Base-by-base conservation (phyloP, 2,113 vertebrate genomes). In the Neogobius melanostomus region DNA sequence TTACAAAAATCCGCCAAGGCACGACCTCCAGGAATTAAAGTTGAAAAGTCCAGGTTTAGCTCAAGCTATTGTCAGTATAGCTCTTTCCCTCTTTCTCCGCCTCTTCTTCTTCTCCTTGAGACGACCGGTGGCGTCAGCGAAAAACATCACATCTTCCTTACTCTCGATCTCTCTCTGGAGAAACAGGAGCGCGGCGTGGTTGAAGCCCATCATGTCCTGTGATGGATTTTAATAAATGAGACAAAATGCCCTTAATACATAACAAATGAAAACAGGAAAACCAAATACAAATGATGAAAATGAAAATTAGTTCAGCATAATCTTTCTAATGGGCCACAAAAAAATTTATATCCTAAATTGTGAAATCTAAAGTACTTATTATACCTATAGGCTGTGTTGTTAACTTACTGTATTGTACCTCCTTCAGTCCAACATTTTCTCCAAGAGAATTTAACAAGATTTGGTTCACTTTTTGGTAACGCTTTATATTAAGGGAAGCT, bases 121-220 rank as follows among this genome's bases (percentile, higher is more conserved):
- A 4, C 84, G 91, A 15, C 92, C 95, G 0, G 95, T 96, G 66
- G 98, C 97, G 28, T 99, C 97, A 2, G 95, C 92, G 66, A 99
- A 99, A 91, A 99, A 98, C 64, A 86, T 93, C 72, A 99, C 93
- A 51, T 99, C 96, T n/a, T 96, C 96, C 72, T 93, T 97, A 68
- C 91, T 94, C 83, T 98, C 97, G 0, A 96, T 94, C 85, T 98
- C 95, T 28, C 95, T 93, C 90, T 95, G 95, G 53, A 99, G 92
- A 80, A 94, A 95, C 88, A 97, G 93, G 0, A 99, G 95, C 11
- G 93, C 97, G 0, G 95, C 95, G 85, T 95, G 92, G 82, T 98
- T 99, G 80, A 99, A 97, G 72, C 97, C 97, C 71, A 99, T 91
- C 52, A 95, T 81, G 63, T 98, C 96, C 97, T 99, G 89, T 54